A percentile compares a stretch with the other conserved stretches of the same genome.
Evolutionary conservation across 1,140 invertebrate species (phyloP).

Genomic region (Ceratina japonica): DNA sequence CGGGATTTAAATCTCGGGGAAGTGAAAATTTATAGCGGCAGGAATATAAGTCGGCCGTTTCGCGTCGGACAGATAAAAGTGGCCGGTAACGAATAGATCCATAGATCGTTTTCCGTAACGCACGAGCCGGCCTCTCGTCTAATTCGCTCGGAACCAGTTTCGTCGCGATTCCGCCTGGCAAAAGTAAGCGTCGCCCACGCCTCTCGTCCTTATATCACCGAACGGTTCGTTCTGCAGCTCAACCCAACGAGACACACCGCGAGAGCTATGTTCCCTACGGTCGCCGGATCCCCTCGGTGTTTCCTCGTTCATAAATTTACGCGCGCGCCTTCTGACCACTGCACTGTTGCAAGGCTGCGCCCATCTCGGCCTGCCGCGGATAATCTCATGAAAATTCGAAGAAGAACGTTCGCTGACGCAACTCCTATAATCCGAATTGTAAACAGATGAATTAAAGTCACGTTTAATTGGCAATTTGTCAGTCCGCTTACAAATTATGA

Average conservation of each 20-base stretch:
- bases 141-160: slow-evolving; percentile 60
- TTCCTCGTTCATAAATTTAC: slow-evolving; percentile 73
- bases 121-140: slow-evolving; percentile 23
- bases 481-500: too few species aligned
- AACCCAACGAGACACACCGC: slow-evolving; percentile 43
- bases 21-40: slow-evolving; percentile 4
- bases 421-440: too few species aligned
- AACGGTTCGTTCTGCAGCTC: slow-evolving; percentile 61
- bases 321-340: slow-evolving; percentile 41
- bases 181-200: slow-evolving; percentile 64
- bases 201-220: slow-evolving; percentile 67
- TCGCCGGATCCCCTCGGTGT: slow-evolving; percentile 47
- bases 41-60: neutral
- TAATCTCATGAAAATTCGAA: slow-evolving; percentile 6
- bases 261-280: slow-evolving; percentile 49
- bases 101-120: slow-evolving; percentile 36
- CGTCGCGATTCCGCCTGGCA: slow-evolving; percentile 47
- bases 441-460: too few species aligned
- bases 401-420: too few species aligned
- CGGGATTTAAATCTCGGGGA: neutral
- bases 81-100: slow-evolving; percentile 14
- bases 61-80: slow-evolving; percentile 5
- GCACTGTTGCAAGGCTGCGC: slow-evolving; percentile 42
- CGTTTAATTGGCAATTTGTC: too few species aligned
- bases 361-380: slow-evolving; percentile 39